Evolutionary conservation across 2,888 invertebrate genomes (phyloP).

Genomic region (Drosophila meridiana): DNA sequence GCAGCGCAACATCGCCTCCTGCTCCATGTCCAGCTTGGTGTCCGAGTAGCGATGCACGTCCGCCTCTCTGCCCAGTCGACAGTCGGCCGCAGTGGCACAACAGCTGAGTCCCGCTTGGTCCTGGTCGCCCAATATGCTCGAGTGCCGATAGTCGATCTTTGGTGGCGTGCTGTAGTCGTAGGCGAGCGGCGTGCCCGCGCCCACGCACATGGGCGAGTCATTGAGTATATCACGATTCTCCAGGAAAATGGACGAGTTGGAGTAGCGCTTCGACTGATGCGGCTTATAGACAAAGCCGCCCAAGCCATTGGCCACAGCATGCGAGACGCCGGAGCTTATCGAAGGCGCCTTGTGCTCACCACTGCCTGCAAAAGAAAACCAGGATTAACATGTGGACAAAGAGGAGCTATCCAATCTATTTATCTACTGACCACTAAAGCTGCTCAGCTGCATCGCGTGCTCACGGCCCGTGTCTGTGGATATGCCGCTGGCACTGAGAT

Average conservation of each 20-base stretch:
- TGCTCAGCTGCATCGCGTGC: constrained; percentile 81
- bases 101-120: constrained; percentile 55
- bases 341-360: constrained; percentile 83
- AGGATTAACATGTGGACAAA: background rate
- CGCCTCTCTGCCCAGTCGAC: constrained; percentile 70
- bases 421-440: constrained; percentile 77
- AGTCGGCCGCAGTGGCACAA: constrained; percentile 68
- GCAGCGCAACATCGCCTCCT: constrained; percentile 70
- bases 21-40: constrained; percentile 81
- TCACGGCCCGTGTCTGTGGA: constrained; percentile 81
- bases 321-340: constrained; percentile 82
- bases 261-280: constrained; percentile 82
- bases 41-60: constrained; percentile 85
- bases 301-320: constrained; percentile 82
- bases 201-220: constrained; percentile 74
- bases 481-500: constrained; percentile 83
- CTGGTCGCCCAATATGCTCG: constrained; percentile 79
- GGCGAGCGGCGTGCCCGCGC: constrained; percentile 62
- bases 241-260: constrained; percentile 85
- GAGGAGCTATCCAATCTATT: accelerated
- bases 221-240: constrained; percentile 85
- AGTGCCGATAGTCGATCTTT: constrained; percentile 84
- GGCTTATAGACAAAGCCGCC: constrained; percentile 82
- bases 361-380: constrained; percentile 65
- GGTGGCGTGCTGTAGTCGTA: constrained; percentile 80